Conservation (phyloP, 2,113 vertebrate species). For the Eptesicus fuscus region DNA sequence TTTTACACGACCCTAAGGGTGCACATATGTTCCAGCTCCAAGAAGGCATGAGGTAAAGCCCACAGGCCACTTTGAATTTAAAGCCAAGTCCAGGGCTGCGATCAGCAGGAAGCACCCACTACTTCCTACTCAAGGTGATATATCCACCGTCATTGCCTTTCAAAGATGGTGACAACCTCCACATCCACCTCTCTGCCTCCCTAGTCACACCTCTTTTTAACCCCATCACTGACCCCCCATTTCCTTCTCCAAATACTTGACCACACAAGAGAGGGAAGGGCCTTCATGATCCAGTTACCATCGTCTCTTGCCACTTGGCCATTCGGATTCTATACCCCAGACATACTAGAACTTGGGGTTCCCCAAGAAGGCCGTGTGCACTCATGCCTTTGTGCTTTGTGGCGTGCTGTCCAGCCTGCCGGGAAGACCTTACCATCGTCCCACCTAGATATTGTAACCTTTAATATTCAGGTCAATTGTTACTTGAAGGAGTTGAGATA, state of each 20-base stretch:
- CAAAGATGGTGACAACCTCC: neutral
- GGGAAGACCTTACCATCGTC: neutral
- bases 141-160: neutral
- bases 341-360: neutral
- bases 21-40: conserved; percentile 29
- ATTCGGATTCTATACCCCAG: neutral
- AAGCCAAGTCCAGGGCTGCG: neutral
- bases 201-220: neutral
- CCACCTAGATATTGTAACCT: neutral
- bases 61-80: neutral
- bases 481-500: neutral
- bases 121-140: neutral
- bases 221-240: neutral
- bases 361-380: fast-evolving
- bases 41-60: conserved; percentile 25
- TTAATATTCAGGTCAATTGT: neutral
- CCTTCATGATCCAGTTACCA: neutral
- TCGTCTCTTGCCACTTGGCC: neutral
- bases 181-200: neutral
- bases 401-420: neutral
- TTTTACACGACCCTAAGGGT: conserved; percentile 44
- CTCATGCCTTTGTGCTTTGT: neutral
- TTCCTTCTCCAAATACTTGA: neutral
- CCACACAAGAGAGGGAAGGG: neutral
- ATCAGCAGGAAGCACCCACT: neutral